These are phyloP conservation scores for Rhopalosiphum nymphaeae DNA, from an alignment of 2,888 invertebrate species.

Conservation along the genomic window DNA sequence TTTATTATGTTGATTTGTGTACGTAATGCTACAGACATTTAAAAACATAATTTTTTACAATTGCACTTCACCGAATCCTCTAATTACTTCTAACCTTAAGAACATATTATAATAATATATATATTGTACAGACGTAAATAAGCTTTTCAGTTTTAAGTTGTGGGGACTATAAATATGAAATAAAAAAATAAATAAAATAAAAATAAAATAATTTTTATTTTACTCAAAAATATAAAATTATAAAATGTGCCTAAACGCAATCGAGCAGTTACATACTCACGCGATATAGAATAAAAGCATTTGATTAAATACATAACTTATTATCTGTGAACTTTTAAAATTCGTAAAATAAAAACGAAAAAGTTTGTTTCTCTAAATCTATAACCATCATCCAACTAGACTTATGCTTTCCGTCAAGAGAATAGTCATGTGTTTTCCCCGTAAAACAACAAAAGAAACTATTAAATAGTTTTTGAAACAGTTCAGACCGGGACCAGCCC, in stretches of 20 bases:
- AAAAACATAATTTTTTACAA: conserved; percentile 13
- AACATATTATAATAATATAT: neutral
- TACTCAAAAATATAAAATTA: neutral
- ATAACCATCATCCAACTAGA: neutral
- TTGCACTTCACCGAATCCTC: neutral
- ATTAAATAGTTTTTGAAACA: neutral
- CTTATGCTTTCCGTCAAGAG: neutral
- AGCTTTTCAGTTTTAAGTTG: neutral
- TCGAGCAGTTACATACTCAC: neutral
- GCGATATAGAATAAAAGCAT: neutral
- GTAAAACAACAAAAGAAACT: neutral
- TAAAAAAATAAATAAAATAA: neutral
- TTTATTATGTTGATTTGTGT: conserved; percentile 24
- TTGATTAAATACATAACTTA: neutral
- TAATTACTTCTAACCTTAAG: neutral
- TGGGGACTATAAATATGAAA: neutral
- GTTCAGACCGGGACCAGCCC: neutral
- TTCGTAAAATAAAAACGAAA: neutral
- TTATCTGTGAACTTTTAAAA: neutral
- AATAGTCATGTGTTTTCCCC: neutral
- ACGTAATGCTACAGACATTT: neutral
- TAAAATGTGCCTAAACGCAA: neutral
- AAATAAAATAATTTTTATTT: neutral
- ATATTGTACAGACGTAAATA: neutral
- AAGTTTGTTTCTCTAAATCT: neutral